Evolutionary conservation across 2,888 invertebrate species (phyloP), one percentile per base, ranked within the genome.

Genomic region (Coenonympha arcania): DNA sequence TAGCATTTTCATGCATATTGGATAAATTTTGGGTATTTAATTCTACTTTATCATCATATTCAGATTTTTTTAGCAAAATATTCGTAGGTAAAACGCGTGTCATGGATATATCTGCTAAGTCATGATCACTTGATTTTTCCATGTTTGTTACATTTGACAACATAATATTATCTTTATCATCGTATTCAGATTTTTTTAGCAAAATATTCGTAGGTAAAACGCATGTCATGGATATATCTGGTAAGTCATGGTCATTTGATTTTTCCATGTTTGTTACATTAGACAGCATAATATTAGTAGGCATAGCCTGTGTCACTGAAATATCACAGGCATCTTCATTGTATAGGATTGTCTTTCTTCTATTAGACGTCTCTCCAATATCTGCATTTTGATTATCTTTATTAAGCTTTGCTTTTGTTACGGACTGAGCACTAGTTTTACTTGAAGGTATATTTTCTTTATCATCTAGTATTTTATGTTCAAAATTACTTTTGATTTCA

Each of bases 241-340:
- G 48, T 2, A 45, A 26, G 41, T 61, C 26, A 43, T 60, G 39
- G 52, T 54, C 53, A 58, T 59, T 26, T 54, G 54, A 34, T 31
- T 9, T 34, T 34, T 48, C 42, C 11, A 31, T 37, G 22, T 58
- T 48, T 30, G 31, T 6, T 43, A 28, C 20, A 36, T 39, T 52
- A 20, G 42, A 45, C 11, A 54, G 8, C 28, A 60, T 39, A 50
- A 52, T 43, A 61, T 58, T 30, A 55, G 58, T 20, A 54, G 69
- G 58, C 15, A 73, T 40, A 2, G 60, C 62, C 59, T 71, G 61
- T 3, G 70, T 68, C 44, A 68, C 62, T 40, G 65, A 65, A 33
- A 64, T 52, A 15, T 64, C 50, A 6, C 48, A 52, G 20, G 48
- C 42, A 22, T 59, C 56, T 19, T 55, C 40, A 9, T 58, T 54